Conservation (phyloP, 64 coral and sea anemone genomes). For the Montipora cactus region DNA sequence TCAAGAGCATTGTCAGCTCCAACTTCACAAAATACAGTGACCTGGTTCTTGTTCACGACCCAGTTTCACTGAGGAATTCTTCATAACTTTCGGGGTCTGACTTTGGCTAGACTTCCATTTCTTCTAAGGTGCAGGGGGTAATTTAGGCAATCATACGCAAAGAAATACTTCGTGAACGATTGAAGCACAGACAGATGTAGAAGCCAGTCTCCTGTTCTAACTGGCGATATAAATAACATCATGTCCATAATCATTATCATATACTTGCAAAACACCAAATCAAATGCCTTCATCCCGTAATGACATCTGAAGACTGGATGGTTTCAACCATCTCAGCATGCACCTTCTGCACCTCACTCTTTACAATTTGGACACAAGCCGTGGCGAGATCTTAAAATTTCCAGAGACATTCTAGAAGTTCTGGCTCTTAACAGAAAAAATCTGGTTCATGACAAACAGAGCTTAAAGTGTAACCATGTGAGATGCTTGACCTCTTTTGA, state of each 20-base stretch:
- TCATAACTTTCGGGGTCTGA: not conserved
- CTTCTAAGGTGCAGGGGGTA: not conserved
- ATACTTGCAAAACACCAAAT: not conserved
- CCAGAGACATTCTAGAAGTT: not conserved
- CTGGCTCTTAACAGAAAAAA: no score
- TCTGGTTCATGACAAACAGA: no score
- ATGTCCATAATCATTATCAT: not conserved
- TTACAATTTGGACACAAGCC: not conserved
- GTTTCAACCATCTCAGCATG: not conserved
- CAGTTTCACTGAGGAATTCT: not conserved
- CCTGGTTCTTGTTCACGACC: conserved; percentile 3
- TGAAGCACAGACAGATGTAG: not conserved
- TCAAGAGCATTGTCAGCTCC: conserved; percentile 4
- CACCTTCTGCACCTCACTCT: not conserved
- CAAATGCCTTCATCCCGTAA: not conserved
- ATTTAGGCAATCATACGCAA: not conserved
- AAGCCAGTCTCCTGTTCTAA: conserved; percentile 6
- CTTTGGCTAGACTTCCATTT: not conserved
- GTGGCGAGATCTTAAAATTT: not conserved
- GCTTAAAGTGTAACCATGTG: no score
- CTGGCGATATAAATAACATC: not conserved
- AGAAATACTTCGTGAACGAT: not conserved
- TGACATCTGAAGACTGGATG: not conserved
- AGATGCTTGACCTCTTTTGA: no score
- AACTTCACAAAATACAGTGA: not conserved